Conservation (phyloP, 2,888 invertebrate species). For the Rhagonycha fulva region DNA sequence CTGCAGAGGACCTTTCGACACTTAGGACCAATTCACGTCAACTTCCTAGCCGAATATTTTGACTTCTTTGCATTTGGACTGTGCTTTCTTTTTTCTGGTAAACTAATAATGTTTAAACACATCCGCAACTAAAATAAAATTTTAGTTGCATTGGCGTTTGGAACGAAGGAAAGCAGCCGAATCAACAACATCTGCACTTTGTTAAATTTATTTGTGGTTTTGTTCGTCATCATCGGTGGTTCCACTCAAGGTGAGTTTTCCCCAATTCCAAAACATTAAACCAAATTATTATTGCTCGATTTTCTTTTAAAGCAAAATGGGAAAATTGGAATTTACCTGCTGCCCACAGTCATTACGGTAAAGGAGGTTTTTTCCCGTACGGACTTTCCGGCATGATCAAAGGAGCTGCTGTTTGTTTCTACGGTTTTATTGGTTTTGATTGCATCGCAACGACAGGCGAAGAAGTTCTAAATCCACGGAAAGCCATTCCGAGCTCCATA, state of each 20-base stretch:
- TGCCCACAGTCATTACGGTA: constrained; percentile 51
- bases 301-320: constrained; percentile 48
- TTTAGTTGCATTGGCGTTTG: constrained; percentile 74
- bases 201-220: constrained; percentile 79
- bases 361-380: constrained; percentile 85
- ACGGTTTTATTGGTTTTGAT: constrained; percentile 93
- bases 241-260: constrained; percentile 65
- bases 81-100: constrained; percentile 71
- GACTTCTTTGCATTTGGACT: constrained; percentile 77
- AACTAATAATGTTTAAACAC: constrained; percentile 33
- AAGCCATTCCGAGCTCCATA: constrained; percentile 85
- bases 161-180: constrained; percentile 85
- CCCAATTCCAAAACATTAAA: neutral
- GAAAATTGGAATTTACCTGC: constrained; percentile 56
- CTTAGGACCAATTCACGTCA: constrained; percentile 67
- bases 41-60: constrained; percentile 71
- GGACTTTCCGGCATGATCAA: constrained; percentile 77
- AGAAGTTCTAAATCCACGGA: constrained; percentile 86
- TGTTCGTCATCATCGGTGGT: constrained; percentile 82
- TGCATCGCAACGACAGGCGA: constrained; percentile 88
- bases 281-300: too few relatives aligned
- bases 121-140: constrained; percentile 23
- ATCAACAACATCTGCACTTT: constrained; percentile 87
- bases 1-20: constrained; percentile 67
- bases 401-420: constrained; percentile 86